These are phyloP conservation scores for Polyommatus iphigenia DNA, from an alignment of 2,888 invertebrate species.

Conservation along the genomic window DNA sequence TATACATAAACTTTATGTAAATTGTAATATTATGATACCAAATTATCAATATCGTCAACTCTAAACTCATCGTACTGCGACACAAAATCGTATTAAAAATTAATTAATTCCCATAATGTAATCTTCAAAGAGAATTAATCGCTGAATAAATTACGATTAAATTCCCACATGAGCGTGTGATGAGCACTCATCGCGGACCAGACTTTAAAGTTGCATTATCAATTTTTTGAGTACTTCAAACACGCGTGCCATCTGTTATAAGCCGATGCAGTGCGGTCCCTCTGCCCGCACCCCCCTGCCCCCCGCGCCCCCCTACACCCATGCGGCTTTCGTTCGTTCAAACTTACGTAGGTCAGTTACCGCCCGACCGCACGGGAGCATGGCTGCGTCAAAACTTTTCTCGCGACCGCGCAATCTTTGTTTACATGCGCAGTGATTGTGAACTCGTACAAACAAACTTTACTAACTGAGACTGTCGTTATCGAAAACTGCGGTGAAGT, in stretches of 20 bases:
- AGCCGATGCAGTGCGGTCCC: slow-evolving; percentile 74
- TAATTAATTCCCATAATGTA: not conserved
- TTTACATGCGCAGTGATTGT: slow-evolving; percentile 74
- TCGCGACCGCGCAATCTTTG: slow-evolving; percentile 72
- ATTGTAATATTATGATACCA: not conserved
- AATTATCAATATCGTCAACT: not conserved
- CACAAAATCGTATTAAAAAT: not conserved
- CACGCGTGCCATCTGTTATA: slow-evolving; percentile 80
- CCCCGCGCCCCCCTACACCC: slow-evolving; percentile 61
- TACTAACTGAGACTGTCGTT: slow-evolving; percentile 58
- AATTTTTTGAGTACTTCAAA: slow-evolving; percentile 75
- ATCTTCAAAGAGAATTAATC: slow-evolving; percentile 8
- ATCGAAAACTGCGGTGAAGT: slow-evolving; percentile 59
- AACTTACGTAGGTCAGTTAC: slow-evolving; percentile 82
- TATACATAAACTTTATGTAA: too few relatives aligned
- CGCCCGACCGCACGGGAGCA: slow-evolving; percentile 79
- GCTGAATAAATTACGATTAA: slow-evolving; percentile 44
- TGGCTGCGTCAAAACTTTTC: slow-evolving; percentile 79
- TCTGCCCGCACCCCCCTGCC: slow-evolving; percentile 62
- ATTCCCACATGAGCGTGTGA: slow-evolving; percentile 62
- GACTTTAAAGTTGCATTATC: slow-evolving; percentile 69
- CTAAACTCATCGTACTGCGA: not conserved
- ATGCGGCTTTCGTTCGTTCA: slow-evolving; percentile 80
- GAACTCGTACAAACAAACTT: slow-evolving; percentile 61
- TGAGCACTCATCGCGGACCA: slow-evolving; percentile 40